phyloP scores from a whole-genome alignment of 2,113 vertebrate genomes.

The Myiopsitta monachus region DNA sequence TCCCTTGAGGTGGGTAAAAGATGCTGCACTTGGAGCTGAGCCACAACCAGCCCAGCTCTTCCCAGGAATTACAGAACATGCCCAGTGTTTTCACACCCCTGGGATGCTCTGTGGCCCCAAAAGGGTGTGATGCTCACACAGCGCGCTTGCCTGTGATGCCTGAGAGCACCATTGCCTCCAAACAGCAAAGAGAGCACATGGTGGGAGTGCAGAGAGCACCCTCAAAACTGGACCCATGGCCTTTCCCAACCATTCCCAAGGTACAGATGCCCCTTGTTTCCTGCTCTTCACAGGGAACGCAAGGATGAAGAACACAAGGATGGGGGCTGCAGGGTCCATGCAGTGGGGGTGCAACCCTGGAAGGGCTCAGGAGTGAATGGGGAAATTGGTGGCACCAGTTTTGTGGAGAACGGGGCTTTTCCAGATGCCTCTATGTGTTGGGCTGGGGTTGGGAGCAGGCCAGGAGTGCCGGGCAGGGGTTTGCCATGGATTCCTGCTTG shows the following conservation, averaged over 20 bases:
- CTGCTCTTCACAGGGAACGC: background rate
- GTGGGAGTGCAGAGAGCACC: background rate
- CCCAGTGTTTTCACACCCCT: rapidly evolving
- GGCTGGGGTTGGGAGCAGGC: background rate
- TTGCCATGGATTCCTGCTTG: background rate
- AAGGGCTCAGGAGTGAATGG: rapidly evolving
- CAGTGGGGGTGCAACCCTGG: background rate
- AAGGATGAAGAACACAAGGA: background rate
- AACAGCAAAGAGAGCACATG: background rate
- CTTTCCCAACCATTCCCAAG: background rate
- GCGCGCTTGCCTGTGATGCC: rapidly evolving
- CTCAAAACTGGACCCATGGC: background rate
- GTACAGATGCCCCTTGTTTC: background rate
- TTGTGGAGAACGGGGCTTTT: background rate
- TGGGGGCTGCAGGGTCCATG: too few relatives aligned
- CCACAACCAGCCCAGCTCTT: background rate
- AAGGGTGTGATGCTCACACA: rapidly evolving
- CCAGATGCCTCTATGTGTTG: rapidly evolving
- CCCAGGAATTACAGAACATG: rapidly evolving
- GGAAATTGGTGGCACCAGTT: background rate
- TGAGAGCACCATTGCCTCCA: background rate
- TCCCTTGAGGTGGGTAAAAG: background rate
- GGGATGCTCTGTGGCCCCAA: background rate
- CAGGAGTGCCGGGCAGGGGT: background rate
- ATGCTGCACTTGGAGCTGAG: background rate